Evolutionary conservation across 2,888 invertebrate genomes (phyloP).

Genomic region (Taenaris catops): DNA sequence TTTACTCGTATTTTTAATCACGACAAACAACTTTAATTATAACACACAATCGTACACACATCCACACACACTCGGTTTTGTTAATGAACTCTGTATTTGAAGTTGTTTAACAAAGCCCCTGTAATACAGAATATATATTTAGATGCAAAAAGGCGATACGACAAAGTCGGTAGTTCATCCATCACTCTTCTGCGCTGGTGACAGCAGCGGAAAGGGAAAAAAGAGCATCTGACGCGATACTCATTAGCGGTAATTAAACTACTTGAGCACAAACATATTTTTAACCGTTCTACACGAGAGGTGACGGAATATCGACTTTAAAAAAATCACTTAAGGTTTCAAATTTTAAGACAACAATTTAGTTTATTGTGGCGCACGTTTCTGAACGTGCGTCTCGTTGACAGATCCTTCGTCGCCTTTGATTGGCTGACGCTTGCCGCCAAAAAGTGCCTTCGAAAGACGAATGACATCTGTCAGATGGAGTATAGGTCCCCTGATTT

Average conservation of each 20-base stretch:
- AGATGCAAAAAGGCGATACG: conserved; percentile 20
- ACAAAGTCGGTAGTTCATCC: conserved; percentile 29
- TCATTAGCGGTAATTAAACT: conserved; percentile 51
- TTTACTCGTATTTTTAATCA: too few relatives aligned
- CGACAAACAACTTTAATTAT: too few relatives aligned
- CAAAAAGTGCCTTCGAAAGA: conserved; percentile 45
- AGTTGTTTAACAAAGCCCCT: too few relatives aligned
- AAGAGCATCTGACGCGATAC: conserved; percentile 37
- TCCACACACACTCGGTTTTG: too few relatives aligned
- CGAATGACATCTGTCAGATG: conserved; percentile 64
- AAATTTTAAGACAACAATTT: background rate
- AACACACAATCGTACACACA: too few relatives aligned
- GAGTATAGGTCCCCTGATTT: conserved; percentile 45
- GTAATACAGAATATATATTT: too few relatives aligned
- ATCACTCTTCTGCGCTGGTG: conserved; percentile 34
- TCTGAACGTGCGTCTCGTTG: conserved; percentile 34
- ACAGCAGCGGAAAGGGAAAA: conserved; percentile 27
- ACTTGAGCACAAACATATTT: conserved; percentile 27
- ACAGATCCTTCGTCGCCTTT: conserved; percentile 59
- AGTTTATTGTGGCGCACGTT: conserved; percentile 16
- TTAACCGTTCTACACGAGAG: conserved; percentile 12
- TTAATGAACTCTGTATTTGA: too few relatives aligned
- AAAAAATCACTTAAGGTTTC: conserved; percentile 2
- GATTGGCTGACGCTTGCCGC: conserved; percentile 59
- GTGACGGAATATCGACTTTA: conserved; percentile 23